Conservation (phyloP, 2,888 invertebrate species). For the Callimorpha dominula region DNA sequence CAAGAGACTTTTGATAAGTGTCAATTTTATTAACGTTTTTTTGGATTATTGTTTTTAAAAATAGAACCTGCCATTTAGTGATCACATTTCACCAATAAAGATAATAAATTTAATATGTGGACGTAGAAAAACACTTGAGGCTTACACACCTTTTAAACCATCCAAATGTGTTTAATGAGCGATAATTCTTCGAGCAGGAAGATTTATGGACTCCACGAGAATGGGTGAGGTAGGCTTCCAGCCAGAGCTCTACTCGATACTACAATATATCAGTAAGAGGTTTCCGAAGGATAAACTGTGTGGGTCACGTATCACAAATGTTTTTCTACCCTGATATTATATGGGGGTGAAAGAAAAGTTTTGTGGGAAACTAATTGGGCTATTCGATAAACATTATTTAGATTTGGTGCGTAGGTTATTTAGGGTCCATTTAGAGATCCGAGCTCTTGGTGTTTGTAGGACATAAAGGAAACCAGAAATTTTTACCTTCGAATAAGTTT, state of each 20-base stretch:
- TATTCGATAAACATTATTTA: constrained; percentile 36
- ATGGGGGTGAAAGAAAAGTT: constrained; percentile 59
- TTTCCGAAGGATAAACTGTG: constrained; percentile 70
- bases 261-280: constrained; percentile 75
- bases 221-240: constrained; percentile 63
- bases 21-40: too few relatives aligned
- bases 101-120: background rate
- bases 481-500: background rate
- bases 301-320: constrained; percentile 78
- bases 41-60: too few relatives aligned
- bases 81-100: background rate
- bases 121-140: constrained; percentile 28
- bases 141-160: constrained; percentile 55
- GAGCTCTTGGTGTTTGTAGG: background rate
- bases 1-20: too few relatives aligned
- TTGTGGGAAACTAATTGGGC: constrained; percentile 29
- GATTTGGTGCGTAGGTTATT: constrained; percentile 27
- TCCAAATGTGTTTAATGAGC: constrained; percentile 69
- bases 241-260: constrained; percentile 55
- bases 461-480: background rate
- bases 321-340: constrained; percentile 76
- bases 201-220: constrained; percentile 70
- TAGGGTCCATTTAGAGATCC: constrained; percentile 17
- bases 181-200: constrained; percentile 68
- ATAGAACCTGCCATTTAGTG: too few relatives aligned